Evolutionary conservation across 2,888 invertebrate genomes (phyloP).

Genomic region (Dryomyza anilis): DNA sequence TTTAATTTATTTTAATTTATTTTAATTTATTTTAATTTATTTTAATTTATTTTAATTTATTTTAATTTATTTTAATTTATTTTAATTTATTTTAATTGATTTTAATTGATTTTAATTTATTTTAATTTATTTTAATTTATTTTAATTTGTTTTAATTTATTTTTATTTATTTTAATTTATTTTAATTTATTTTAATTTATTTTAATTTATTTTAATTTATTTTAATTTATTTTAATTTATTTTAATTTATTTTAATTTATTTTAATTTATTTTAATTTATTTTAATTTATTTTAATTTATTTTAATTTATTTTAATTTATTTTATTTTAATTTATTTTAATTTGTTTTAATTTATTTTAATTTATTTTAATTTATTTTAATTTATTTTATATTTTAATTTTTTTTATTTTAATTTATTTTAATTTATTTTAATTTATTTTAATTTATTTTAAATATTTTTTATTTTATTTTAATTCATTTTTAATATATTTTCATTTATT

Average conservation of each 20-base stretch:
- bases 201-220: not conserved
- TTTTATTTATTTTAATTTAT: not conserved
- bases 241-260: not conserved
- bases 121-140: not conserved
- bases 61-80: not conserved
- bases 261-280: not conserved
- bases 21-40: not conserved
- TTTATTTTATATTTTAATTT: not conserved
- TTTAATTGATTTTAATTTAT: not conserved
- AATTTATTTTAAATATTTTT: no score
- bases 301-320: not conserved
- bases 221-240: not conserved
- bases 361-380: not conserved
- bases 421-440: no score
- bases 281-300: not conserved
- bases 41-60: not conserved
- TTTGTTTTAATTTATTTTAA: not conserved
- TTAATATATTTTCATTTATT: no score
- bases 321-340: not conserved
- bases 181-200: not conserved
- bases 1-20: not conserved
- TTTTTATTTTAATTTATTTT: no score
- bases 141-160: not conserved
- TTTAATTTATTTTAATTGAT: not conserved
- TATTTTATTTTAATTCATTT: no score